Evolutionary conservation across 2,113 vertebrate genomes (phyloP).

Genomic region (Psophia crepitans): DNA sequence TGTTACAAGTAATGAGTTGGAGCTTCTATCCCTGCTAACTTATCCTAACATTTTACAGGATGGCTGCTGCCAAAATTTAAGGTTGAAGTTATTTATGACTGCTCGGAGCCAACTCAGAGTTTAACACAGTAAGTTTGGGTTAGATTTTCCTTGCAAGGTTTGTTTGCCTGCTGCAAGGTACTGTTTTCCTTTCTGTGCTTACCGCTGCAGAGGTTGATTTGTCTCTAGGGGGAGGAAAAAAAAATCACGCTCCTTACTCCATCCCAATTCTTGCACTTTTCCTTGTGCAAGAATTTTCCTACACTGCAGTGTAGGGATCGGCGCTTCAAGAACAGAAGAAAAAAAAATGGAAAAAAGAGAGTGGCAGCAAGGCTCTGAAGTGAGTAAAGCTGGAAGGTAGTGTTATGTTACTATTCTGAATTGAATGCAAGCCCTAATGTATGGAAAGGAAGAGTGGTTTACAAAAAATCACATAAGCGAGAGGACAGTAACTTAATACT

Average conservation of each 20-base stretch:
- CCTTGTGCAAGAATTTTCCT: no score
- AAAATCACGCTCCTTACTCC: neutral
- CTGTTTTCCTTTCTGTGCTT: neutral
- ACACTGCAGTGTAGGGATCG: neutral
- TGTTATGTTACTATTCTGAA: neutral
- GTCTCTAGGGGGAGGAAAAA: neutral
- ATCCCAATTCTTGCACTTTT: neutral
- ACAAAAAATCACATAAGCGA: neutral
- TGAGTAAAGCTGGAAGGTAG: neutral
- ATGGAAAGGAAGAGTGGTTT: neutral
- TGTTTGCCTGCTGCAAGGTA: neutral
- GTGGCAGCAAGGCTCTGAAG: neutral
- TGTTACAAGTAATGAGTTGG: neutral
- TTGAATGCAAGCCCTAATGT: neutral
- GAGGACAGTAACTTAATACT: neutral
- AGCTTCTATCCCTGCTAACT: neutral
- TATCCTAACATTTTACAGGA: neutral
- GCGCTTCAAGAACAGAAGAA: neutral
- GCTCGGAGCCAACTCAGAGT: rapidly evolving
- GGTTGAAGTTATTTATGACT: neutral
- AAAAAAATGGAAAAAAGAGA: no score
- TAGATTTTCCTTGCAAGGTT: neutral
- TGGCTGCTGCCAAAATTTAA: neutral
- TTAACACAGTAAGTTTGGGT: neutral
- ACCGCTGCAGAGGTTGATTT: neutral